Evolutionary conservation across 2,797 vertebrate genomes (phyloP).

Genomic region (Pantherophis alleghaniensis): DNA sequence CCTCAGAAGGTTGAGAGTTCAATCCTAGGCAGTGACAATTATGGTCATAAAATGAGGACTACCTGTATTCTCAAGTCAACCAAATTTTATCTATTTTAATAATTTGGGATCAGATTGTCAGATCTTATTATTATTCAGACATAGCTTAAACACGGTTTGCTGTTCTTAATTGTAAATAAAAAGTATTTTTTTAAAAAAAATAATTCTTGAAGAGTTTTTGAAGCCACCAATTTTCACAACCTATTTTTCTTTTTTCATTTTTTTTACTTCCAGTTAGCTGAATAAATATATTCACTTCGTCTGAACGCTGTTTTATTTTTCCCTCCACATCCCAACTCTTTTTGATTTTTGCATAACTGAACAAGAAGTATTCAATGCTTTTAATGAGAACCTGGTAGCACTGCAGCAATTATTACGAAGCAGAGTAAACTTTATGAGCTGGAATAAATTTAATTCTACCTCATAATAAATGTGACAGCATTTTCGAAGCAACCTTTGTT

Average conservation of each 20-base stretch:
- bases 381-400: not conserved
- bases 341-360: not conserved
- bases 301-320: not conserved
- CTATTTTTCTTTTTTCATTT: not conserved
- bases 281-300: not conserved
- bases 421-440: slow-evolving; percentile 35
- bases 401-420: not conserved
- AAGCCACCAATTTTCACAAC: not conserved
- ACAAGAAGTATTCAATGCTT: not conserved
- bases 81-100: not conserved
- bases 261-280: not conserved
- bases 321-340: not conserved
- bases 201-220: not conserved
- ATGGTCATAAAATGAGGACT: not conserved
- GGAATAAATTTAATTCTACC: slow-evolving; percentile 57
- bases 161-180: not conserved
- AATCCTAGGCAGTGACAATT: not conserved
- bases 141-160: not conserved
- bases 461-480: slow-evolving; percentile 51
- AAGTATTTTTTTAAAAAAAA: not conserved
- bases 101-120: not conserved
- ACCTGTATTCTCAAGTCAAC: not conserved
- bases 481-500: slow-evolving; percentile 31
- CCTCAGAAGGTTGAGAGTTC: not conserved
- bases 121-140: not conserved